A percentile compares a stretch with the other conserved stretches of the same genome.
Evolutionary conservation across 2,888 invertebrate genomes (phyloP).

Genomic region (Lasiommata megera): DNA sequence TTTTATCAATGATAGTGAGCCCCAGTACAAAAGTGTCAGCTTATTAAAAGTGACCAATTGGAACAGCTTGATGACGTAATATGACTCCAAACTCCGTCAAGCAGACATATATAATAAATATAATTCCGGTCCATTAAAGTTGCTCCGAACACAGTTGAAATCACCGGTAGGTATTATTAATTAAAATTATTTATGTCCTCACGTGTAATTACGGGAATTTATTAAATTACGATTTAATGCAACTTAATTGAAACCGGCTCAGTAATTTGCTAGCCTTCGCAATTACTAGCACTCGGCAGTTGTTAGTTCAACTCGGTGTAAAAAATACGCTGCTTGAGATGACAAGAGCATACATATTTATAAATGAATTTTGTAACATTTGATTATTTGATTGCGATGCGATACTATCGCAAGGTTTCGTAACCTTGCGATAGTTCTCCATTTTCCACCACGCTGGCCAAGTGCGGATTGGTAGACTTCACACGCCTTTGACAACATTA

Average conservation of each 20-base stretch:
- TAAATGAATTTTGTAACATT: too few species aligned
- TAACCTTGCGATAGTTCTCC: too few species aligned
- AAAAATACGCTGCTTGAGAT: conserved; percentile 11
- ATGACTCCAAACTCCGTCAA: neutral
- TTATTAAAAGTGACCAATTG: too few species aligned
- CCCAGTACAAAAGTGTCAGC: too few species aligned
- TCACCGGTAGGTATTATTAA: conserved; percentile 18
- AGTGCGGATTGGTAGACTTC: too few species aligned
- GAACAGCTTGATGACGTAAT: too few species aligned
- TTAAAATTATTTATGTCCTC: conserved; percentile 33
- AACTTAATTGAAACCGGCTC: conserved; percentile 52
- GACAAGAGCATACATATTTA: neutral
- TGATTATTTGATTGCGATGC: too few species aligned
- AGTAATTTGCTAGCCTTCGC: conserved; percentile 48
- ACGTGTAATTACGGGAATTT: conserved; percentile 52
- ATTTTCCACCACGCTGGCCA: too few species aligned
- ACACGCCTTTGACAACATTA: too few species aligned
- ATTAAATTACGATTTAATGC: conserved; percentile 56
- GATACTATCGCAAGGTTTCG: too few species aligned
- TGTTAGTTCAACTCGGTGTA: conserved; percentile 14
- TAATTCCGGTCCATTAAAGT: conserved; percentile 8
- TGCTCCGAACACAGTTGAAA: neutral
- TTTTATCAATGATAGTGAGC: too few species aligned
- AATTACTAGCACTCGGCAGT: conserved; percentile 32
- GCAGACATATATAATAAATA: conserved; percentile 5